Evolutionary conservation across 1,140 invertebrate species (phyloP).

Genomic region (Pseudomyrmex gracilis): DNA sequence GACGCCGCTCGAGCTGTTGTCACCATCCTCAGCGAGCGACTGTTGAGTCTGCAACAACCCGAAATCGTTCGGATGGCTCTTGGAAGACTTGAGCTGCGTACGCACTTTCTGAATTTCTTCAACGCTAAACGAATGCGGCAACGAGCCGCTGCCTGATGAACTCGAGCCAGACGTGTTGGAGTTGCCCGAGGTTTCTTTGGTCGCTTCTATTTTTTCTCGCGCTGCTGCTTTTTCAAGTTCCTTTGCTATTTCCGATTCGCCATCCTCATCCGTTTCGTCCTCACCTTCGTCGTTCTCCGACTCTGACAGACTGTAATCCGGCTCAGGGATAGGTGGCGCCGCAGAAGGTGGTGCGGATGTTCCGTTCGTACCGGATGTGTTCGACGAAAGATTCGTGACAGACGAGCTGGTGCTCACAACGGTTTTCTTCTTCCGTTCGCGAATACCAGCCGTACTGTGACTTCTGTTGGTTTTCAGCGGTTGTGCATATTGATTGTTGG

Average conservation of each 20-base stretch:
- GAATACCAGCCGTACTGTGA: slow-evolving; percentile 86
- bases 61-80: slow-evolving; percentile 93
- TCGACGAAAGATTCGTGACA: slow-evolving; percentile 79
- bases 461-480: slow-evolving; percentile 87
- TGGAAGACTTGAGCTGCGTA: slow-evolving; percentile 93
- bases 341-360: slow-evolving; percentile 65
- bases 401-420: slow-evolving; percentile 80
- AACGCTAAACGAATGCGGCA: slow-evolving; percentile 94
- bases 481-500: slow-evolving; percentile 89
- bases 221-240: slow-evolving; percentile 83
- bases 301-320: slow-evolving; percentile 94
- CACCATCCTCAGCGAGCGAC: slow-evolving; percentile 89
- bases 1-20: slow-evolving; percentile 94
- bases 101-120: slow-evolving; percentile 95
- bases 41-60: slow-evolving; percentile 86
- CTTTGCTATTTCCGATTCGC: slow-evolving; percentile 85
- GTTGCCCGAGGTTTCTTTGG: slow-evolving; percentile 83
- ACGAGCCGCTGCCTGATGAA: slow-evolving; percentile 90
- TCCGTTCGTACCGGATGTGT: slow-evolving; percentile 61
- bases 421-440: slow-evolving; percentile 84
- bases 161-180: slow-evolving; percentile 85
- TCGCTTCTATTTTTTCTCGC: slow-evolving; percentile 82
- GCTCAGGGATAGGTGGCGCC: slow-evolving; percentile 94
- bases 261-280: slow-evolving; percentile 87
- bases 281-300: slow-evolving; percentile 86